A percentile compares a stretch with the other conserved stretches of the same genome.
These are phyloP conservation scores for Chironomus riparius DNA, from an alignment of 2,888 invertebrate genomes.

Conservation along the genomic window DNA sequence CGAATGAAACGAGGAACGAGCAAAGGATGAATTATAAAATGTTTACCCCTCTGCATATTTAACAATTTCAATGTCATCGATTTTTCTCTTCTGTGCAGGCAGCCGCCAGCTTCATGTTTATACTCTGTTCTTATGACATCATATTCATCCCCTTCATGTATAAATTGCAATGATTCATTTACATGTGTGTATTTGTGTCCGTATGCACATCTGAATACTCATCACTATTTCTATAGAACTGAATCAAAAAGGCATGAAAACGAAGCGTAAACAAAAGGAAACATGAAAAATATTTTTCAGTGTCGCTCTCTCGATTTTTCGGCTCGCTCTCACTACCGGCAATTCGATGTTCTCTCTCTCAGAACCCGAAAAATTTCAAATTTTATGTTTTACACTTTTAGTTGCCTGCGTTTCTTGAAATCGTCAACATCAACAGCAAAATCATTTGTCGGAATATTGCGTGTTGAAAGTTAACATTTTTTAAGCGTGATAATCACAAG, in stretches of 20 bases:
- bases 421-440: not conserved
- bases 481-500: not conserved
- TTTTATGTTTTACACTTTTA: not conserved
- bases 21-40: no score
- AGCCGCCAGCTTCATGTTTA: not conserved
- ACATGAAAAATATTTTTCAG: not conserved
- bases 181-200: not conserved
- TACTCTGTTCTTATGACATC: not conserved
- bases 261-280: not conserved
- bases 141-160: not conserved
- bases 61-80: constrained; percentile 6
- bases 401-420: constrained; percentile 13
- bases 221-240: no score
- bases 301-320: not conserved
- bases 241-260: not conserved
- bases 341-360: not conserved
- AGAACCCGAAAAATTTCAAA: not conserved
- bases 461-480: not conserved
- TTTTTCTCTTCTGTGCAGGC: not conserved
- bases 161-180: not conserved
- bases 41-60: not conserved
- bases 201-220: no score
- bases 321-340: not conserved
- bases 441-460: not conserved
- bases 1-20: not conserved